These are phyloP conservation scores for Diarsia dahlii DNA, from an alignment of 2,888 invertebrate genomes.

Conservation along the genomic window DNA sequence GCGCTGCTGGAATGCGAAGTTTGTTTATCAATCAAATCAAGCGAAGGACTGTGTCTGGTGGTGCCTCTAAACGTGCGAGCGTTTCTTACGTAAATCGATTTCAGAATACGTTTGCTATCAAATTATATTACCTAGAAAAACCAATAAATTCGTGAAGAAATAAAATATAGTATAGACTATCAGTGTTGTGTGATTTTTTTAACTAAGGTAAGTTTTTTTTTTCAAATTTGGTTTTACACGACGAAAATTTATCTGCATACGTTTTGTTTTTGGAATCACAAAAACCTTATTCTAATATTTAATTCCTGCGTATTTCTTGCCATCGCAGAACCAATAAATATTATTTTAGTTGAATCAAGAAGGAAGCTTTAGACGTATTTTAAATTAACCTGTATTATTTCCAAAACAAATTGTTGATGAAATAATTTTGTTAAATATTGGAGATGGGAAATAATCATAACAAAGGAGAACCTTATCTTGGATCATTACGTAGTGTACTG, in stretches of 20 bases:
- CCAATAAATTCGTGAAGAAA: conserved; percentile 32
- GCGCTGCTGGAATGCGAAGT: conserved; percentile 85
- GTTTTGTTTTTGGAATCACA: conserved; percentile 1
- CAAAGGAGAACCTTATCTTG: neutral
- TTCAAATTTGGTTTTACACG: conserved; percentile 7
- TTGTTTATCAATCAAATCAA: conserved; percentile 89
- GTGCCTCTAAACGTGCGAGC: conserved; percentile 72
- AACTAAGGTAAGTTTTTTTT: conserved; percentile 56
- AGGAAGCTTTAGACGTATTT: too few species aligned
- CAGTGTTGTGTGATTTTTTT: conserved; percentile 57
- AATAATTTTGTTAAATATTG: neutral
- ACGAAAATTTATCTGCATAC: neutral
- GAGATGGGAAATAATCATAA: neutral
- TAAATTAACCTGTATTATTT: neutral
- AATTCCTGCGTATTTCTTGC: neutral
- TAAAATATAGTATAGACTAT: conserved; percentile 16
- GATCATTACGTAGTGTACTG: neutral
- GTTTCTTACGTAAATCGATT: conserved; percentile 77
- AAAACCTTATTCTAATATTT: neutral
- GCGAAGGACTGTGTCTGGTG: conserved; percentile 74
- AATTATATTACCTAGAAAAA: conserved; percentile 31
- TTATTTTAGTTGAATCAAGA: neutral
- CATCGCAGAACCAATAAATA: neutral
- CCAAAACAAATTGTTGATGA: neutral
- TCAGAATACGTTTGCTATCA: conserved; percentile 46